A percentile compares a stretch with the other conserved stretches of the same genome.
These are phyloP conservation scores for Ianthella basta DNA, from an alignment of 37 sponge, comb jelly and placozoan genomes.

Conservation along the genomic window DNA sequence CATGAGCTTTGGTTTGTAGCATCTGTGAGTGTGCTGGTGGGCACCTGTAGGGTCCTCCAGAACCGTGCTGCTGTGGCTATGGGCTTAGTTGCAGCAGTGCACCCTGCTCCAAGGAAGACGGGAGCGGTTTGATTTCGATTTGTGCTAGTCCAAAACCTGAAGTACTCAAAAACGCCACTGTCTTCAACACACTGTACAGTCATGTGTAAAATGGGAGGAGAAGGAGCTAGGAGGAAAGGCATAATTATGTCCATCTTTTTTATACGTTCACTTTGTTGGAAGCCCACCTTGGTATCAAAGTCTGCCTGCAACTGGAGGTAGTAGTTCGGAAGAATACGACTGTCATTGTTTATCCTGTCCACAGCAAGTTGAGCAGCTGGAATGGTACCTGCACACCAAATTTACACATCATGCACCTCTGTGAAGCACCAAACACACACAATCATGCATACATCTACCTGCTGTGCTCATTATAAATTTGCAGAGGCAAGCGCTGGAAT, in stretches of 20 bases:
- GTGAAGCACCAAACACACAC: no score
- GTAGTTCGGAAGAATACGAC: background rate
- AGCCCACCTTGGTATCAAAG: background rate
- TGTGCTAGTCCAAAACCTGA: background rate
- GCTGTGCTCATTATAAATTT: no score
- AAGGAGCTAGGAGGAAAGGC: background rate
- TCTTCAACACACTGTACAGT: background rate
- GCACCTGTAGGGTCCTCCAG: background rate
- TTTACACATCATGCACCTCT: no score
- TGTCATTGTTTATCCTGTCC: background rate
- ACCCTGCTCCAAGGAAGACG: background rate
- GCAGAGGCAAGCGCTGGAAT: no score
- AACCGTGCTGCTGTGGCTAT: background rate
- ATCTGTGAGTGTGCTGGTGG: background rate
- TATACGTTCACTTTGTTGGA: background rate
- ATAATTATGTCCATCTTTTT: background rate
- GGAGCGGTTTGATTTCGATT: background rate
- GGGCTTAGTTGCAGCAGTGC: background rate
- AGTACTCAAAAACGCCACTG: background rate
- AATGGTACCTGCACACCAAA: background rate
- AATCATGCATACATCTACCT: no score
- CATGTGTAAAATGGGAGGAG: background rate
- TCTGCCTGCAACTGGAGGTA: background rate
- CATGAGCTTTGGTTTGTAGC: no score
- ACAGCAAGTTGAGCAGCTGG: constrained; percentile 5